Percentiles rank a stretch among this genome's conserved stretches.
Evolutionary conservation across 2,888 invertebrate species (phyloP).

Genomic region (Tanaodytes sp.): DNA sequence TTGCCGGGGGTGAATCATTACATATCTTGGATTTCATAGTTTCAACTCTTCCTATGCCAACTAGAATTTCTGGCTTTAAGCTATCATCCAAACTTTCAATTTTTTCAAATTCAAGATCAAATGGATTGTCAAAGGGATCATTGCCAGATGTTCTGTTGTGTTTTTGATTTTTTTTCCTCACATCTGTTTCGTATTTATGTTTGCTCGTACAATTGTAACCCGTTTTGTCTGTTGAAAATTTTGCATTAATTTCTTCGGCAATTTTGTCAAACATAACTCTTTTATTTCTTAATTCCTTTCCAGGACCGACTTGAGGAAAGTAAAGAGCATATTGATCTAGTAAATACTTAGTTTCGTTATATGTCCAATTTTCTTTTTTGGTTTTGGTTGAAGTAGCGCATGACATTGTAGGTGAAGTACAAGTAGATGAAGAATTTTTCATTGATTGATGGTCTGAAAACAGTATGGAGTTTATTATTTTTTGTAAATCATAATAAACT

Average conservation of each 20-base stretch:
- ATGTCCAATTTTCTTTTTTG: too few species aligned
- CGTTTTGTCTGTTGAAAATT: slow-evolving; percentile 1
- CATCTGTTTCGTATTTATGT: background rate
- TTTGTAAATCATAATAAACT: too few species aligned
- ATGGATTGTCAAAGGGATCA: background rate
- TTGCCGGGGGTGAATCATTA: slow-evolving; percentile 11
- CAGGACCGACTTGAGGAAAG: slow-evolving; percentile 13
- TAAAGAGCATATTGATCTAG: background rate
- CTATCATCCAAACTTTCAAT: slow-evolving; percentile 11
- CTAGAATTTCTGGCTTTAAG: slow-evolving; percentile 4
- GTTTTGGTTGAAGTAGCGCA: too few species aligned
- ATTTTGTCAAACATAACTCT: background rate
- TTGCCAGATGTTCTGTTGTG: slow-evolving; percentile 10
- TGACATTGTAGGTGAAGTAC: too few species aligned
- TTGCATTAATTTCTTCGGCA: background rate
- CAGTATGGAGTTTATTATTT: too few species aligned
- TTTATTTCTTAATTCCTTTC: slow-evolving; percentile 2
- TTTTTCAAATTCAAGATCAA: background rate
- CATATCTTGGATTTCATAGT: background rate
- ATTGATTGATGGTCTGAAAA: too few species aligned
- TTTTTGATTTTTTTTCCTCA: background rate
- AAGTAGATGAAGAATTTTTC: too few species aligned
- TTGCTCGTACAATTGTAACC: background rate
- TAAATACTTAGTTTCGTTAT: too few species aligned
- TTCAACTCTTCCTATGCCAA: slow-evolving; percentile 3